Evolutionary conservation across 2,888 invertebrate species (phyloP).

Genomic region (Polymixis lichenea): DNA sequence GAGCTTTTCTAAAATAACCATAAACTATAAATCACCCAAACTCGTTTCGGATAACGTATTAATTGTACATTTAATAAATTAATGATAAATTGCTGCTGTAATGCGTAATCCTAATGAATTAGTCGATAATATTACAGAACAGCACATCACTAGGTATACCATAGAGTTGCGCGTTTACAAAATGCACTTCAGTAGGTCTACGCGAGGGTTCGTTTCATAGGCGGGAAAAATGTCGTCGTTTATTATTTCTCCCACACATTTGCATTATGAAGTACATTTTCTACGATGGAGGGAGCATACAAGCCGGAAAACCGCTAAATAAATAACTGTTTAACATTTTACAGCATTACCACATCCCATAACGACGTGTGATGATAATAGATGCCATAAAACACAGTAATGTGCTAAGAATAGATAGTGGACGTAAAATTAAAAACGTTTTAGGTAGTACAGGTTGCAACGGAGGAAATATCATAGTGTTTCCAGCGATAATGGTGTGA

Average conservation of each 20-base stretch:
- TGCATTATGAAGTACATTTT: constrained; percentile 60
- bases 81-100: constrained; percentile 29
- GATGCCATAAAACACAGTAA: constrained; percentile 67
- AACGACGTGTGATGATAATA: constrained; percentile 81
- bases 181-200: constrained; percentile 77
- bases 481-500: constrained; percentile 44
- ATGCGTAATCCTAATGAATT: constrained; percentile 43
- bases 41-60: constrained; percentile 61
- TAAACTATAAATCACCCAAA: constrained; percentile 58
- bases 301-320: constrained; percentile 82
- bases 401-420: constrained; percentile 58
- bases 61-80: constrained; percentile 30
- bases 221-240: constrained; percentile 71
- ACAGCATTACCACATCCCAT: constrained; percentile 83
- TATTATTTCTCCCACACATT: constrained; percentile 74
- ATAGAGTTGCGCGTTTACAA: constrained; percentile 38
- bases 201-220: constrained; percentile 66
- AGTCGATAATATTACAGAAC: constrained; percentile 44
- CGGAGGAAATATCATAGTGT: constrained; percentile 35
- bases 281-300: constrained; percentile 48
- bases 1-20: constrained; percentile 45
- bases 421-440: constrained; percentile 51
- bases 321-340: constrained; percentile 82
- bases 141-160: constrained; percentile 51
- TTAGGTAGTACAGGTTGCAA: constrained; percentile 42